Base-by-base conservation (phyloP, 2,113 vertebrate species). In the Oenanthe melanoleuca region DNA sequence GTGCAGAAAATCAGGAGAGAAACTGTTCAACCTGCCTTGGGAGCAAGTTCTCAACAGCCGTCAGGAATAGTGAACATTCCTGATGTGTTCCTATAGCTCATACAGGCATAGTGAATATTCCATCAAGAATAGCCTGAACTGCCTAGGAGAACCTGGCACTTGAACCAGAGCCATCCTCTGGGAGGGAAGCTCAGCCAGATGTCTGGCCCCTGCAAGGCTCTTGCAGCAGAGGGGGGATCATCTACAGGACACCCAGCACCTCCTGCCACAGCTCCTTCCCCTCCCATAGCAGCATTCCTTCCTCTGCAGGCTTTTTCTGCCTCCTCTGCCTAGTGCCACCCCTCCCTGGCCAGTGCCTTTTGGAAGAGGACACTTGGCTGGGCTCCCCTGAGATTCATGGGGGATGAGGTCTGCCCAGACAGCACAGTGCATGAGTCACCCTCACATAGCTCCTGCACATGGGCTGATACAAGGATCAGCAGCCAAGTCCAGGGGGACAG, bases 381-480 rank as follows among this genome's bases (percentile, higher is more conserved):
- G 37, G 89, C 77, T 91, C 77, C 91, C 83, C 18, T 3, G 5
- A 12, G 92, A 96, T 93, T 86, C 93, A 93, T 92, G 59, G 2
- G 52, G 17, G 83, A 91, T 95, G 92, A 92, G 71, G 72, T 93
- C 94, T 91, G 73, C 42, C 80, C 70, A 20, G 94, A 64, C 57
- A 95, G 94, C 95, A 67, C 44, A 53, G 86, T 10, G 9, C 14
- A 75, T 94, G 95, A 96, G 96, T 95, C 93, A 95, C 80, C 55
- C 75, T 66, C 40, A 6, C 50, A 2, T 3, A 21, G 74, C 65
- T 83, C 77, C 72, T 9, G 45, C 44, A 64, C 59, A 8, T 11
- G 25, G 17, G 73, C 85, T 34, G 38, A 12, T 12, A 26, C n/a
- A 74, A 60, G 91, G 83, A 63, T 16, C 47, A 47, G 60, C 83